These are phyloP conservation scores for Capromys pilorides DNA, from an alignment of 2,797 vertebrate genomes.

Conservation along the genomic window DNA sequence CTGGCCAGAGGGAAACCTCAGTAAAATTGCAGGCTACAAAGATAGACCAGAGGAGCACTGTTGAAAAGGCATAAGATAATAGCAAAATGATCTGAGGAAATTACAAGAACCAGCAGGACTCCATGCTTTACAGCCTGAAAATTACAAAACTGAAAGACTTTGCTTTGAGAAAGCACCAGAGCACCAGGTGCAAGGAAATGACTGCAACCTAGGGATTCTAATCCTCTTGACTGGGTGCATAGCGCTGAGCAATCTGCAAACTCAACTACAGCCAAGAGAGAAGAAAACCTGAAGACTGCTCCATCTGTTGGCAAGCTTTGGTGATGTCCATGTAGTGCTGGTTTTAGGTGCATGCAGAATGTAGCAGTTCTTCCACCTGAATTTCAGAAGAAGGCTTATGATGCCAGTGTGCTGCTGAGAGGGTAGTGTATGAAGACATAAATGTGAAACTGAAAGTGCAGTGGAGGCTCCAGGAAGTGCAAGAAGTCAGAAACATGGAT, in stretches of 20 bases:
- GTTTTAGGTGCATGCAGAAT: not conserved
- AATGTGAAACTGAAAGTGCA: not conserved
- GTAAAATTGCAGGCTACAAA: not conserved
- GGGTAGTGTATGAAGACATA: not conserved
- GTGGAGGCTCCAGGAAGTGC: not conserved
- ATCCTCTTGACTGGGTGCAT: not conserved
- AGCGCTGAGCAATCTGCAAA: not conserved
- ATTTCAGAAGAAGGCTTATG: not conserved
- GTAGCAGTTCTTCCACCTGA: not conserved
- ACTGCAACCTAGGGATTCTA: not conserved
- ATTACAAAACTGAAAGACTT: not conserved
- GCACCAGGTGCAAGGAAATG: not conserved
- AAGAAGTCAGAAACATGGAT: not conserved
- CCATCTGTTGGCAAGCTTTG: not conserved
- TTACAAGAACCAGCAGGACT: not conserved
- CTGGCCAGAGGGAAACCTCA: not conserved
- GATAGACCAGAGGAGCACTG: not conserved
- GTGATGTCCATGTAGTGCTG: not conserved
- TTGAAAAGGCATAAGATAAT: not conserved
- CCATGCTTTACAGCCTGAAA: not conserved
- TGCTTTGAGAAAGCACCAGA: not conserved
- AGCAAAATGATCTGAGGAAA: not conserved
- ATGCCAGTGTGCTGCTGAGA: not conserved
- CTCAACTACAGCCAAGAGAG: not conserved
- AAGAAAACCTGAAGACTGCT: not conserved